Base-by-base conservation (phyloP, 2,797 vertebrate genomes). In the Tarsius wallacei region DNA sequence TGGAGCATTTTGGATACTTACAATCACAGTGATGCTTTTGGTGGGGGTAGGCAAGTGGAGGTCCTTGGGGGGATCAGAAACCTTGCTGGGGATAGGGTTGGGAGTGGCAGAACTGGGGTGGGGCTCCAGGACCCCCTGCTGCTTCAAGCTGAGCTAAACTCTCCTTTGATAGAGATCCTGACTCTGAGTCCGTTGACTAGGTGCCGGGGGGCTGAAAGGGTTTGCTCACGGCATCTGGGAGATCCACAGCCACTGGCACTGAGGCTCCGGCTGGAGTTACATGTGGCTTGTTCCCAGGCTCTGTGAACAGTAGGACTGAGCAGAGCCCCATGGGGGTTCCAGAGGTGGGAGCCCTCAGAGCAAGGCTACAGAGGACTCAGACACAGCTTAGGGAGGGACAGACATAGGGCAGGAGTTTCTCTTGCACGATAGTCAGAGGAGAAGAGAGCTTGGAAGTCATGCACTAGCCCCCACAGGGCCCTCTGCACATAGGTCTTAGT, bases 231-330 rank as follows among this genome's bases (percentile, higher is more conserved):
- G 66, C 11, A 5, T 49, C 36, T 55, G 33, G 49, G 31, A 10
- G 36, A 5, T 22, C 31, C 2, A 11, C 21, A 31, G 77, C 24
- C 0, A 0, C 36, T n/a, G 63, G 57, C 5, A 10, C 26, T 24
- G 15, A 68, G 16, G 12, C 15, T 36, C 89, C 53, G 5, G n/a
- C 64, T 28, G 2, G 6, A 28, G 9, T 31, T 36, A 16, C 22
- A 9, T 15, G 77, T 36, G n/a, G 77, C 53, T 22, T 24, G n/a
- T 33, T 13, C 3, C n/a, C 49, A 86, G 31, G 57, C 31, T 14
- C 7, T 66, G 31, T 85, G 11, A 73, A 33, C 24, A 55, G 73
- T 14, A 47, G 83, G 17, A 19, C 42, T 4, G 2, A 9, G 64
- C 59, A n/a, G 47, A 4, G 36, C 11, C 78, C 33, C n/a, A 7